A percentile compares a stretch with the other conserved stretches of the same genome.
Conservation (phyloP, 2,797 vertebrate genomes). For the Emydoidea blandingii region DNA sequence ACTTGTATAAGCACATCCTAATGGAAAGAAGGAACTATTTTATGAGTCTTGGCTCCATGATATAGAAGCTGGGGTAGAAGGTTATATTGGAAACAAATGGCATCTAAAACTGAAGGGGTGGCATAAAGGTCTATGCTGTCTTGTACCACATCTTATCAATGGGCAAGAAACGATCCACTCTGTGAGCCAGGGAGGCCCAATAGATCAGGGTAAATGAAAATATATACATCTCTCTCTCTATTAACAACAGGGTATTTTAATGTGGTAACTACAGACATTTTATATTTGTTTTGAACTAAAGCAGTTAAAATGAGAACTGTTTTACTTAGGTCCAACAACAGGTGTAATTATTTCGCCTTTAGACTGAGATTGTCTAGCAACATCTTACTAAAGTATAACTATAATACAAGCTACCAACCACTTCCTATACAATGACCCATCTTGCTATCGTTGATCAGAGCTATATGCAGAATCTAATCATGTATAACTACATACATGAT, state of each 20-base stretch:
- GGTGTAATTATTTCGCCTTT: neutral
- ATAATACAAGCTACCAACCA: neutral
- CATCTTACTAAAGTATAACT: neutral
- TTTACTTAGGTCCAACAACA: neutral
- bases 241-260: neutral
- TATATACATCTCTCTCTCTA: accelerated
- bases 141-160: neutral
- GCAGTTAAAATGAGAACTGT: neutral
- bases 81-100: neutral
- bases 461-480: neutral
- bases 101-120: neutral
- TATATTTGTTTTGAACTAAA: neutral
- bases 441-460: neutral
- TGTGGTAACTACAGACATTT: accelerated
- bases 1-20: neutral
- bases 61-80: neutral
- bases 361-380: neutral
- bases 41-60: neutral
- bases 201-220: neutral
- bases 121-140: neutral
- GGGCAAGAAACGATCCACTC: accelerated
- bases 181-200: neutral
- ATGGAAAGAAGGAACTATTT: neutral
- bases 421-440: neutral
- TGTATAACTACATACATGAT: neutral